Conservation (phyloP, 2,113 vertebrate species). For the Syrrhaptes paradoxus region DNA sequence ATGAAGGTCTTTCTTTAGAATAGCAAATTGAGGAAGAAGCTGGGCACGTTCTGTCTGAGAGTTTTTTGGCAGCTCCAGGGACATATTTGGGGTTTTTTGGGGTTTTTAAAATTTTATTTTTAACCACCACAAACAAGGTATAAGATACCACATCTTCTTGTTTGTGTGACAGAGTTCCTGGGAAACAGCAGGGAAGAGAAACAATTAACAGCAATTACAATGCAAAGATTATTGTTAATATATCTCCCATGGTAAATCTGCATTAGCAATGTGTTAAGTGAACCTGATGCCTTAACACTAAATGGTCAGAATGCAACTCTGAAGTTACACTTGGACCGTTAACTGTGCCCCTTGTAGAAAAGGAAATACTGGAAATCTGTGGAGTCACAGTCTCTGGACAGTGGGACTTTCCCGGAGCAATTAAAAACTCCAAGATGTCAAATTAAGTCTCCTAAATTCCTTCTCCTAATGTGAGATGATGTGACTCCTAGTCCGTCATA, state of each 20-base stretch:
- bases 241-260: not conserved
- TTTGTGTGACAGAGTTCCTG: not conserved
- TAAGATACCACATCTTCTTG: not conserved
- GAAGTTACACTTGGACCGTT: not conserved
- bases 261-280: not conserved
- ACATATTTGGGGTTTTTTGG: not conserved
- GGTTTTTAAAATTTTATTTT: not conserved
- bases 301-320: not conserved
- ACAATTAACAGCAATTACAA: not conserved
- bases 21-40: not conserved
- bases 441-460: not conserved
- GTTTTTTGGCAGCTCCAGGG: not conserved
- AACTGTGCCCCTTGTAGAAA: not conserved
- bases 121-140: not conserved
- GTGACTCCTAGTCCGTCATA: not conserved
- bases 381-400: not conserved
- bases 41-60: not conserved
- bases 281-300: not conserved
- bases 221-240: not conserved
- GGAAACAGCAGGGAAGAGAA: not conserved
- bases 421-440: not conserved
- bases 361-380: not conserved
- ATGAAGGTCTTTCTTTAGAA: constrained; percentile 44
- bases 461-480: not conserved
- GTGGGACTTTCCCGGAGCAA: not conserved